Evolutionary conservation across 2,888 invertebrate species (phyloP).

Genomic region (Caenorhabditis sp.): DNA sequence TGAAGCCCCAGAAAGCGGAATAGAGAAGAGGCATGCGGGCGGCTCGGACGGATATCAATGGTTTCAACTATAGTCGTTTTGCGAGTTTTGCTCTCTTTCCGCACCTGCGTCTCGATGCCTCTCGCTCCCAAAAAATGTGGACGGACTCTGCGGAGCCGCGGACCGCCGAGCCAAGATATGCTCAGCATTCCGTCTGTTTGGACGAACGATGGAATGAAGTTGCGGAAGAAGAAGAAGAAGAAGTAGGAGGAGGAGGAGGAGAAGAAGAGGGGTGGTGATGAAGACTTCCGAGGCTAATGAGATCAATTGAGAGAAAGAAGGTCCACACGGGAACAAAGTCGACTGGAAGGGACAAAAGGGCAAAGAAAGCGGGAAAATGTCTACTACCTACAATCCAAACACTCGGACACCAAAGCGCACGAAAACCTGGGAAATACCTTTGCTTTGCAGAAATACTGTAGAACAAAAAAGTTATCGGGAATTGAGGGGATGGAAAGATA

Average conservation of each 20-base stretch:
- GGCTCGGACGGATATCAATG: constrained; percentile 55
- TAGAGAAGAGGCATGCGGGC: constrained; percentile 44
- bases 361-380: constrained; percentile 13
- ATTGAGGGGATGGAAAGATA: too few species aligned
- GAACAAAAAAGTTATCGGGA: too few species aligned
- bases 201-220: neutral
- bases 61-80: constrained; percentile 55
- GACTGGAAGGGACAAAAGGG: constrained; percentile 14
- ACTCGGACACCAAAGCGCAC: too few species aligned
- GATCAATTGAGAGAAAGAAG: constrained; percentile 39
- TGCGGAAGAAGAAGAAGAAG: neutral
- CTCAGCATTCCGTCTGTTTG: constrained; percentile 6
- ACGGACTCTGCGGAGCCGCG: constrained; percentile 19
- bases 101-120: constrained; percentile 48
- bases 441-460: too few species aligned
- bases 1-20: constrained; percentile 25
- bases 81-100: constrained; percentile 53
- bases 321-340: constrained; percentile 18
- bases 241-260: neutral
- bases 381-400: too few species aligned
- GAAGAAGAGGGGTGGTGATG: constrained; percentile 31
- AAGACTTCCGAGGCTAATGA: constrained; percentile 51
- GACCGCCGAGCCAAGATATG: constrained; percentile 36
- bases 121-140: constrained; percentile 46
- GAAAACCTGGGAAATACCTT: too few species aligned